Percentiles rank a stretch among this genome's conserved stretches.
phyloP scores from a whole-genome alignment of 2,113 vertebrate species.

The Tursiops truncatus region DNA sequence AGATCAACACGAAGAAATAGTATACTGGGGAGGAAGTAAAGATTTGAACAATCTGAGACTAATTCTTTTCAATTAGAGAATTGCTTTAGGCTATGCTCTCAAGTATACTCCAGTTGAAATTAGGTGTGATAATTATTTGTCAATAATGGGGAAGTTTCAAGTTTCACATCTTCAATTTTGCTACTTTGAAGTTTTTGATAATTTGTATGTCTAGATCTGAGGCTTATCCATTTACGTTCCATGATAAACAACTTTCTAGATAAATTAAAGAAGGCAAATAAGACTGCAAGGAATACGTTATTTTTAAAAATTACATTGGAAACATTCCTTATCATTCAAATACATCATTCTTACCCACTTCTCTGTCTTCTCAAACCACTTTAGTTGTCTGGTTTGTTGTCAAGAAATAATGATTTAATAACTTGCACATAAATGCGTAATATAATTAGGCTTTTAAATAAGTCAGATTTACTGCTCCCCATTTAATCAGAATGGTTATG shows the following conservation, averaged over 20 bases:
- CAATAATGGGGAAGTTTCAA: neutral
- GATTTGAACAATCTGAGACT: neutral
- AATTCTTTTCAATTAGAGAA: conserved; percentile 40
- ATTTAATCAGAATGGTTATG: conserved; percentile 34
- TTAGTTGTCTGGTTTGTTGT: conserved; percentile 37
- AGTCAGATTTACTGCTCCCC: neutral
- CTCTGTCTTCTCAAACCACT: neutral
- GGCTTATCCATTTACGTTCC: neutral
- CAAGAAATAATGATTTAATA: conserved; percentile 48
- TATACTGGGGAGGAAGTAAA: neutral
- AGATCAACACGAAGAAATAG: neutral
- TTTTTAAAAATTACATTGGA: conserved; percentile 35
- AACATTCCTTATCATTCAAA: conserved; percentile 7
- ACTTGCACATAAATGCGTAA: neutral
- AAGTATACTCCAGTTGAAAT: neutral
- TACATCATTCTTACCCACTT: neutral
- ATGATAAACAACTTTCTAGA: conserved; percentile 23
- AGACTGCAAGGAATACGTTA: neutral
- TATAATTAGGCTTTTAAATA: conserved; percentile 47
- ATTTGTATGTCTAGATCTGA: conserved; percentile 18
- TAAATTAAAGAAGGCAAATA: conserved; percentile 3
- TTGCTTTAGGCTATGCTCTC: neutral
- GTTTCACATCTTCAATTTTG: conserved; percentile 40
- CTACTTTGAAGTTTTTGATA: conserved; percentile 29
- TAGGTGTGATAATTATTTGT: conserved; percentile 53